Evolutionary conservation across 1,140 invertebrate species (phyloP), one percentile per base, ranked within the genome.

Genomic region (Eupeodes corollae): DNA sequence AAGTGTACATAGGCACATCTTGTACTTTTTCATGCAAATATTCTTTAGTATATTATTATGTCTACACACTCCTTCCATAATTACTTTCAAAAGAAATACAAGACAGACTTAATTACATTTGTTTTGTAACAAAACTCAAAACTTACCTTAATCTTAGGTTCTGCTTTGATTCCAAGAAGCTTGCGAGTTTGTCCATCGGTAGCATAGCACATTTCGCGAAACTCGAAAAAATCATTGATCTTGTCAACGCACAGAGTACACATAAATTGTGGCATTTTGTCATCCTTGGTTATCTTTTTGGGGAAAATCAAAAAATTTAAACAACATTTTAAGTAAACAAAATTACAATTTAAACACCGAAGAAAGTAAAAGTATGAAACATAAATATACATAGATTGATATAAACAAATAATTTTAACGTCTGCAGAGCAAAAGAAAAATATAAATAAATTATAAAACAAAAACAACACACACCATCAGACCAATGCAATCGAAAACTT

Each of bases 201-300:
- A 19, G 71, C 66, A 46, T 61, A 60, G 53, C 74, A 76, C 71
- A 75, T 73, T 50, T 75, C 70, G 16, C 74, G 65, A 61, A 75
- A 76, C 54, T 76, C 73, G 33, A 72, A 73, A 59, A 74, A 77
- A 58, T 79, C 76, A 59, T 77, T 76, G 39, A 79, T 74, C 63
- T 76, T 78, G 48, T 76, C 76, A 31, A 76, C 71, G 42, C 75
- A 77, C 21, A 75, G 51, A 47, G 70, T 71, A 54, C 73, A 76
- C 52, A 76, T 75, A 26, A 73, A 63, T n/a, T 76, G 75, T 0
- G 75, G 75, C 75, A 78, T 77, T 56, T 72, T 73, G 50, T 78
- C 75, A 50, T 74, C 64, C 42, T 61, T 64, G 18, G 69, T 56
- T 10, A 77, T 72, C 75, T 77, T 59, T 26, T n/a, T n/a, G n/a